phyloP scores from a whole-genome alignment of 2,888 invertebrate species.

The Ganaspis brasiliensis region DNA sequence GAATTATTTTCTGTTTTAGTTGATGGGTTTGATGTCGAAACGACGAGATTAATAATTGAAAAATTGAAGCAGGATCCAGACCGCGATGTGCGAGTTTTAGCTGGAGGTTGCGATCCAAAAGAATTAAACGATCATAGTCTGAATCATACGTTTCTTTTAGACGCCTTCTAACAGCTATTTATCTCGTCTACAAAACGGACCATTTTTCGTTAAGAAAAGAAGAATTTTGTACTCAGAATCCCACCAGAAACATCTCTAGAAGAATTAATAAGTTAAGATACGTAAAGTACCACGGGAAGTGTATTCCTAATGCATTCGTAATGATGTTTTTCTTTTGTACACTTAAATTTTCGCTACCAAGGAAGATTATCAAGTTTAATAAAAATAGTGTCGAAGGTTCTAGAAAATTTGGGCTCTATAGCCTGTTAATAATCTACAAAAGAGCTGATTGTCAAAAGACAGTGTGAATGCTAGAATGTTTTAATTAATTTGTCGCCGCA shows the following conservation, averaged over 20 bases:
- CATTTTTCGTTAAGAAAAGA: not conserved
- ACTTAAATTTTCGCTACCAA: constrained; percentile 20
- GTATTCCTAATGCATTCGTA: not conserved
- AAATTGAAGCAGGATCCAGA: constrained; percentile 73
- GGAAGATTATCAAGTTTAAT: constrained; percentile 1
- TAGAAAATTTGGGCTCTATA: not conserved
- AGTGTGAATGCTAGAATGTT: constrained; percentile 34
- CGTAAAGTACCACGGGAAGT: not conserved
- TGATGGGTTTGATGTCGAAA: constrained; percentile 67
- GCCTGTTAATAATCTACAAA: constrained; percentile 4
- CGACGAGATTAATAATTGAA: constrained; percentile 68
- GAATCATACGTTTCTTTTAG: constrained; percentile 31
- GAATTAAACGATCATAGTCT: constrained; percentile 15
- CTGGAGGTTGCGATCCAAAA: constrained; percentile 64
- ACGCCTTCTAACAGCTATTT: constrained; percentile 21
- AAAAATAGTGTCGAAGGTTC: constrained; percentile 12
- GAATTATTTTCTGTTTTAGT: constrained; percentile 59
- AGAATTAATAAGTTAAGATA: not conserved
- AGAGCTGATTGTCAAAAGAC: constrained; percentile 32
- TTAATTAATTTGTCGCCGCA: constrained; percentile 19
- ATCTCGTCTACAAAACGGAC: constrained; percentile 8
- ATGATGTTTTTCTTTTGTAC: constrained; percentile 33
- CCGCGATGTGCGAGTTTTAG: constrained; percentile 76
- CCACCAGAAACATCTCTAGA: not conserved
- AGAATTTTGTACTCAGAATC: not conserved